Evolutionary conservation across 2,113 vertebrate species (phyloP).

Genomic region (Cettia cetti): DNA sequence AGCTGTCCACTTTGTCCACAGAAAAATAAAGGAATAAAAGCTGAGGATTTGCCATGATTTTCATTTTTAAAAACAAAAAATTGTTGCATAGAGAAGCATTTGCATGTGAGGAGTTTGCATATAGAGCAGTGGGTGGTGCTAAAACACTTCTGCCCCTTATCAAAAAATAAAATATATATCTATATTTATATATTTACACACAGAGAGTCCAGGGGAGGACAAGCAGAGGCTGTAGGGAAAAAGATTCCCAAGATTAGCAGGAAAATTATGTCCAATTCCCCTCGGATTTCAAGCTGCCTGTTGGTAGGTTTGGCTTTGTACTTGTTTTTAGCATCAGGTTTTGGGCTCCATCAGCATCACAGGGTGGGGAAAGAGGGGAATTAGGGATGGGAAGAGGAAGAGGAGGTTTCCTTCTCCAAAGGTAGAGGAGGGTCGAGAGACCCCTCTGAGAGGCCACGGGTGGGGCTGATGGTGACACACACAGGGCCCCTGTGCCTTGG

Average conservation of each 20-base stretch:
- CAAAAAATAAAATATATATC: not conserved
- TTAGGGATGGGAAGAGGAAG: not conserved
- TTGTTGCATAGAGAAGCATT: not conserved
- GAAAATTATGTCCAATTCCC: not conserved
- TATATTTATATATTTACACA: not conserved
- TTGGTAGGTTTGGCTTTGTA: not conserved
- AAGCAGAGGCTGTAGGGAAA: not conserved
- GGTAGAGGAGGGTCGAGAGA: not conserved
- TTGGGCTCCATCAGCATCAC: not conserved
- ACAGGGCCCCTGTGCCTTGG: rapidly evolving
- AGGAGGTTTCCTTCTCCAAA: not conserved
- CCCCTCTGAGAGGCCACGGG: rapidly evolving
- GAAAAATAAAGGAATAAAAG: not conserved
- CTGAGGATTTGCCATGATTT: not conserved
- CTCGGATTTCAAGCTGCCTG: not conserved
- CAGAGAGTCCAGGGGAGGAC: not conserved
- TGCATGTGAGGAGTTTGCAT: not conserved
- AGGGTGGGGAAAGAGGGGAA: not conserved
- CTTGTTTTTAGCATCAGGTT: not conserved
- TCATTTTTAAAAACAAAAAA: not conserved
- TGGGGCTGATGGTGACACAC: not conserved
- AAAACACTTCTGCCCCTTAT: not conserved
- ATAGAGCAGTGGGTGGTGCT: not conserved
- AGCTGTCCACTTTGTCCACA: not conserved
- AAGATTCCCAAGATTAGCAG: not conserved